Evolutionary conservation across 2,888 invertebrate genomes (phyloP), one percentile per base, ranked within the genome.

Genomic region (Pheosia gnoma): DNA sequence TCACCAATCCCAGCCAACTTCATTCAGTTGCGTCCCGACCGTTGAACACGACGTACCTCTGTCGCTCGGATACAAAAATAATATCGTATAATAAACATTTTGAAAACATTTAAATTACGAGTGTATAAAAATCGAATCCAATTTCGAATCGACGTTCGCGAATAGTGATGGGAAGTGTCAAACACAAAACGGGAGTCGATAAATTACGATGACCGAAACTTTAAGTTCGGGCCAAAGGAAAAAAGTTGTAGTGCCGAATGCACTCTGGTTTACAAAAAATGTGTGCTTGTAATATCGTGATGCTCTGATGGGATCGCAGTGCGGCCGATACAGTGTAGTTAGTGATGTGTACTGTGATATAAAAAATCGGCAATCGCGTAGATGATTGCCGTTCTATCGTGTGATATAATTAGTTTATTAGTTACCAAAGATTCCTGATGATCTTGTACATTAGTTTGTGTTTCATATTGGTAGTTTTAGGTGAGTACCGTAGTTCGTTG

Each of bases 391-490:
- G 83, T 81, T 80, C 79, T 79, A 82, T 80, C 78, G 86, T 90
- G 93, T 93, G 93, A 93, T 93, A 92, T 82, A 83, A 84, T 88
- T 93, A 92, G 91, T 90, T 92, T 90, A 91, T 90, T 93, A 92
- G 90, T 92, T 91, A 89, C 93, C 93, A 93, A 93, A 93, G 93
- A 93, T 88, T 93, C 93, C 93, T 92, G 85, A 93, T 93, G 93
- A 93, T 93, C 93, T 93, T 93, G 86, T 93, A 93, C 88, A 93
- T 93, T 90, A 92, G 89, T 89, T 89, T 93, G 90, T 93, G 93
- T 91, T 93, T 93, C 88, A 93, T 93, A 93, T 88, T 93, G 89
- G 91, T 93, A 93, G 93, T 93, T 87, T 91, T 93, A 93, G 93
- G 93, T 93, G 75, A 93, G 93, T 93, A 77, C 70, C 75, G 53